A percentile compares a stretch with the other conserved stretches of the same genome.
Evolutionary conservation across 2,797 vertebrate species (phyloP).

Genomic region (Aplochiton taeniatus): DNA sequence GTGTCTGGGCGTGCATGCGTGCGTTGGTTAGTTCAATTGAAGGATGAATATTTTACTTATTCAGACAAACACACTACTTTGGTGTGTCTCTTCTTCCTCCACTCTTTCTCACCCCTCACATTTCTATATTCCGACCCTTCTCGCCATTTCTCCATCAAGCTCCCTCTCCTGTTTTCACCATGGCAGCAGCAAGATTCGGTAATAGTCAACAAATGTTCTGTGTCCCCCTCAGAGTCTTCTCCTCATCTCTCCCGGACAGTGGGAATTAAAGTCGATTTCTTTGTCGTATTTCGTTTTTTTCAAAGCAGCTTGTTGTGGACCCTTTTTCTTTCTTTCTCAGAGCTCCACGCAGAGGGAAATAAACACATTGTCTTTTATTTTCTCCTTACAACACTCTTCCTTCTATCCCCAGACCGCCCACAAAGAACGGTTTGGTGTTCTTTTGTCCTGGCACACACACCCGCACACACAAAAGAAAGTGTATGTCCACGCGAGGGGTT

Average conservation of each 20-base stretch:
- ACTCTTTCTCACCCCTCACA: neutral
- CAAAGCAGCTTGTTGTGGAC: neutral
- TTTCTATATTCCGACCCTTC: too few relatives aligned
- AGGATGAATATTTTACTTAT: neutral
- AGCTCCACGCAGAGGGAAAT: neutral
- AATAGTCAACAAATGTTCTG: constrained; percentile 22
- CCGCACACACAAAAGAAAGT: too few relatives aligned
- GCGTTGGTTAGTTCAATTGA: too few relatives aligned
- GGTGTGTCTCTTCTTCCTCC: neutral
- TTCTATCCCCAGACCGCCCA: too few relatives aligned
- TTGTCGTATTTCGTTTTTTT: too few relatives aligned
- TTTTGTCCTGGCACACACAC: too few relatives aligned
- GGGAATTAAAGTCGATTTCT: neutral
- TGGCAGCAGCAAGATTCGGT: constrained; percentile 42
- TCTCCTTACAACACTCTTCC: too few relatives aligned
- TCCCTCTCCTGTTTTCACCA: constrained; percentile 29
- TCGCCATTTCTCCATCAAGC: constrained; percentile 2
- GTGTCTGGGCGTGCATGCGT: too few relatives aligned
- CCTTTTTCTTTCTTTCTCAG: neutral
- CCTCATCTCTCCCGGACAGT: neutral
- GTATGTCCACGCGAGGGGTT: too few relatives aligned
- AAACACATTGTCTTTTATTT: neutral
- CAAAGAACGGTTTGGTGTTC: too few relatives aligned
- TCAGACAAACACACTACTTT: neutral
- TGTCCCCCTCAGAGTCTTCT: neutral